phyloP scores from a whole-genome alignment of 2,888 invertebrate species.

The Dimorphilus gyrociliatus region DNA sequence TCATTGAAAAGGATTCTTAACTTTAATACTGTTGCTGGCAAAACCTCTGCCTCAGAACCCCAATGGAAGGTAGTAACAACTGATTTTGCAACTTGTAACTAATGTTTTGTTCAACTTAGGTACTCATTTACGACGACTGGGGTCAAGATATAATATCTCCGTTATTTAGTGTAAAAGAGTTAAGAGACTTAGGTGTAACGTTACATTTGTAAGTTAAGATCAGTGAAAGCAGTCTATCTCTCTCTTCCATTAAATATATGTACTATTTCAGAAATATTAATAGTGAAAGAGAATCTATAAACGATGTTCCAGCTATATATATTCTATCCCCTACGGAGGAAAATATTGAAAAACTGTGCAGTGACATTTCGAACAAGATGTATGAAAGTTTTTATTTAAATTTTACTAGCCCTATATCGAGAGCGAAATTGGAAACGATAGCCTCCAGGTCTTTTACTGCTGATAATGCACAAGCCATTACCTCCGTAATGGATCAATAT shows the following conservation, averaged over 20 bases:
- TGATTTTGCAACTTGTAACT: no score
- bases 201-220: slow-evolving; percentile 72
- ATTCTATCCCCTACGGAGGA: slow-evolving; percentile 91
- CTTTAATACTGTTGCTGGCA: slow-evolving; percentile 62
- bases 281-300: slow-evolving; percentile 52
- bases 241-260: background rate
- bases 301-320: slow-evolving; percentile 95
- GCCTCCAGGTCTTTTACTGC: no score
- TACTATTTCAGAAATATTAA: slow-evolving; percentile 26
- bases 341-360: slow-evolving; percentile 79
- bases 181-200: slow-evolving; percentile 87
- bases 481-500: no score
- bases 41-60: slow-evolving; percentile 62
- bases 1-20: slow-evolving; percentile 89
- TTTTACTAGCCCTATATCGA: slow-evolving; percentile 68
- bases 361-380: slow-evolving; percentile 53
- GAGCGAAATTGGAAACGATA: slow-evolving; percentile 83
- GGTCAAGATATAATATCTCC: slow-evolving; percentile 98
- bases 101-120: no score
- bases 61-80: slow-evolving; percentile 65
- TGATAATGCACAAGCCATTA: no score
- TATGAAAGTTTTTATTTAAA: slow-evolving; percentile 92
- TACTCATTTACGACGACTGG: slow-evolving; percentile 80
- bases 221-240: no score
- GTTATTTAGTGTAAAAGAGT: slow-evolving; percentile 78